Evolutionary conservation across 2,797 vertebrate species (phyloP), one percentile per base, ranked within the genome.

Genomic region (Peromyscus aztecus): DNA sequence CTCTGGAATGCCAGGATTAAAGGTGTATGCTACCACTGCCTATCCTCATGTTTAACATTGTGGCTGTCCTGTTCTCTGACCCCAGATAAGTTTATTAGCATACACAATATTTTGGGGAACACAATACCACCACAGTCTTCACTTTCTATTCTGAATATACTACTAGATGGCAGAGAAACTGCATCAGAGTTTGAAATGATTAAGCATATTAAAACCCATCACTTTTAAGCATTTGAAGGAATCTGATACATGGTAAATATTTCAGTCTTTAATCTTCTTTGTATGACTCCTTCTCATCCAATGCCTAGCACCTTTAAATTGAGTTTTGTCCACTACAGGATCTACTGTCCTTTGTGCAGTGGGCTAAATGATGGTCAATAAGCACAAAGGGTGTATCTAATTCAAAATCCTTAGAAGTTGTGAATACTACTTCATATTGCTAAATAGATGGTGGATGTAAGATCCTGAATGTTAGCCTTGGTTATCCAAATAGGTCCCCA

Each of bases 91-190:
- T n/a, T n/a, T n/a, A n/a, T n/a, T n/a, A n/a, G n/a, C n/a, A n/a
- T n/a, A n/a, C n/a, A n/a, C n/a, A n/a, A n/a, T n/a, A n/a, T n/a
- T n/a, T n/a, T n/a, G n/a, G n/a, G n/a, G n/a, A n/a, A n/a, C n/a
- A n/a, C n/a, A n/a, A n/a, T n/a, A n/a, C n/a, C n/a, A n/a, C n/a
- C n/a, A n/a, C n/a, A n/a, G 65, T 55, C 4, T 73, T 6, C 52
- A 63, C 59, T 67, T 91, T 17, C 14, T 91, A 65, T 91, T 84
- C 61, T 95, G 49, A 96, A 76, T 52, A 94, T 2, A 78, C 21
- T 9, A 37, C 0, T 34, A 94, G n/a, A 92, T 59, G 69, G 34
- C 27, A 93, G 4, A 91, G 34, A 16, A 87, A 91, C 9, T 9
- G 81, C 27, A 85, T 77, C 43, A 55, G 23, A 80, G 46, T 57